Evolutionary conservation across 1,140 invertebrate genomes (phyloP).

Genomic region (Conopomorpha cramerella): DNA sequence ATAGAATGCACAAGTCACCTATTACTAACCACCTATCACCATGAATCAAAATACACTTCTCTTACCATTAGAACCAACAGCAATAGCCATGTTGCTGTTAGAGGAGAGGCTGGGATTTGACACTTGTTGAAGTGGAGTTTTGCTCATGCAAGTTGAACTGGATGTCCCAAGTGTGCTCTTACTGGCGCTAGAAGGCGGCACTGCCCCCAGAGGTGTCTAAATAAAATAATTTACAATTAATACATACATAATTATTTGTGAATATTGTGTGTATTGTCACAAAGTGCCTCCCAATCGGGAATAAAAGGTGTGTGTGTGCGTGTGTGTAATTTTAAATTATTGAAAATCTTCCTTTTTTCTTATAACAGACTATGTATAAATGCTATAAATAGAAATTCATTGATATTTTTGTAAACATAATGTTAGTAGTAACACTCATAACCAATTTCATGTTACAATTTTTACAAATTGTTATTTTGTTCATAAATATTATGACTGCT

Average conservation of each 20-base stretch:
- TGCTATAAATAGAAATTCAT: background rate
- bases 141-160: constrained; percentile 30
- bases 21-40: too few relatives aligned
- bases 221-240: background rate
- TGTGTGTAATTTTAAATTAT: too few relatives aligned
- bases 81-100: constrained; percentile 28
- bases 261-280: too few relatives aligned
- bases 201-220: background rate
- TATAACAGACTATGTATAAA: background rate
- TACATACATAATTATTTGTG: background rate
- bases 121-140: constrained; percentile 15
- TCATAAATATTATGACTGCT: background rate
- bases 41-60: background rate
- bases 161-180: constrained; percentile 38
- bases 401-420: background rate
- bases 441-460: too few relatives aligned
- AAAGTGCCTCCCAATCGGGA: too few relatives aligned
- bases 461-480: background rate
- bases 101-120: constrained; percentile 35
- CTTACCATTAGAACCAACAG: constrained; percentile 5
- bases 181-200: constrained; percentile 21
- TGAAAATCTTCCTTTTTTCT: background rate
- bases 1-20: too few relatives aligned
- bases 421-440: background rate
- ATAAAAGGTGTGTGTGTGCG: too few relatives aligned